phyloP scores from a whole-genome alignment of 2,888 invertebrate genomes.

The Eupithecia pulchellata region DNA sequence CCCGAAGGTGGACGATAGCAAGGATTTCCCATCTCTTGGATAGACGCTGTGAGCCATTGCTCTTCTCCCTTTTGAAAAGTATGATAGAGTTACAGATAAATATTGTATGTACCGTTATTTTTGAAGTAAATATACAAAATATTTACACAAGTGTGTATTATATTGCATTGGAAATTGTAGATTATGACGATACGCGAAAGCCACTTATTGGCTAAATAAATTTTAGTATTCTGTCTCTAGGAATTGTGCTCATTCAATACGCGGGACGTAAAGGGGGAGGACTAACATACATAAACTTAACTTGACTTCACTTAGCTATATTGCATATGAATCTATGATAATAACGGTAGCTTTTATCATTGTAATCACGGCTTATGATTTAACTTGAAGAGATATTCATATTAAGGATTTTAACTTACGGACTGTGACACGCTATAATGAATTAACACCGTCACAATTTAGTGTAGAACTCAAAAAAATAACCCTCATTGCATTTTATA shows the following conservation, averaged over 20 bases:
- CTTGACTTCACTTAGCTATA: slow-evolving; percentile 74
- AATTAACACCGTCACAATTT: slow-evolving; percentile 83
- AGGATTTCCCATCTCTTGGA: slow-evolving; percentile 97
- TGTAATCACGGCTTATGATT: slow-evolving; percentile 82
- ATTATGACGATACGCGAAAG: slow-evolving; percentile 53
- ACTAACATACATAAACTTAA: slow-evolving; percentile 68
- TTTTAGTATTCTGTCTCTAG: slow-evolving; percentile 51
- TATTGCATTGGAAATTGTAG: slow-evolving; percentile 65
- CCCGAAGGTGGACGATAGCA: slow-evolving; percentile 97
- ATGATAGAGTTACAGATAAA: slow-evolving; percentile 82
- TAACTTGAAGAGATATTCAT: slow-evolving; percentile 72
- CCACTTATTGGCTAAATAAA: slow-evolving; percentile 49
- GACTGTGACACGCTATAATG: slow-evolving; percentile 78
- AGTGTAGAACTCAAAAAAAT: slow-evolving; percentile 77
- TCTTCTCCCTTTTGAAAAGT: slow-evolving; percentile 77
- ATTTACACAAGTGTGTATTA: slow-evolving; percentile 84
- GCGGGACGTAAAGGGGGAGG: slow-evolving; percentile 72
- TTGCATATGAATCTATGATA: slow-evolving; percentile 70
- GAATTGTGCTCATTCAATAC: slow-evolving; percentile 58
- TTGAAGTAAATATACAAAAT: slow-evolving; percentile 86
- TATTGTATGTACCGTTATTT: slow-evolving; percentile 85
- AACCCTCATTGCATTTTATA: slow-evolving; percentile 84
- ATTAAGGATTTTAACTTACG: slow-evolving; percentile 73
- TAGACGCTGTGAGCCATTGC: slow-evolving; percentile 82
- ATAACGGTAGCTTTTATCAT: slow-evolving; percentile 79